Conservation (phyloP, 2,888 invertebrate species). For the Dynastes tityus region DNA sequence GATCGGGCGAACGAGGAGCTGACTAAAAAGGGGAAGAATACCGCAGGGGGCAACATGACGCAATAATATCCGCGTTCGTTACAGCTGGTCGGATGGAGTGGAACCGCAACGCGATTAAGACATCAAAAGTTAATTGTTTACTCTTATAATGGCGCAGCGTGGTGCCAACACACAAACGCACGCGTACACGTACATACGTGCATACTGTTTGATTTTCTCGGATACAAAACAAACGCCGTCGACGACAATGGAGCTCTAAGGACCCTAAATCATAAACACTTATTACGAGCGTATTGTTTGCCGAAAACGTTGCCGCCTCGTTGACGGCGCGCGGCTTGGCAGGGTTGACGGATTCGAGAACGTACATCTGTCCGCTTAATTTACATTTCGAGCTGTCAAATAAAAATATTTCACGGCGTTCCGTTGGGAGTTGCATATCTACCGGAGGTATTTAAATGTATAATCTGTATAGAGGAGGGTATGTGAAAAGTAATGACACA, state of each 20-base stretch:
- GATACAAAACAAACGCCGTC: conserved; percentile 22
- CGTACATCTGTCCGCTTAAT: neutral
- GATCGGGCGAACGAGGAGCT: neutral
- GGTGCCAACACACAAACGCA: conserved; percentile 41
- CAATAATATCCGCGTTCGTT: conserved; percentile 15
- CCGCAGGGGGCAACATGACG: neutral
- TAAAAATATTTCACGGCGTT: conserved; percentile 4
- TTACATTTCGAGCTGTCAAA: neutral
- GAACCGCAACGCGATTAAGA: conserved; percentile 59
- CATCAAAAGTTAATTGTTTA: conserved; percentile 59
- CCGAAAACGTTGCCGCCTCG: neutral
- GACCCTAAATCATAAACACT: conserved; percentile 49
- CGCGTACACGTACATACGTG: neutral
- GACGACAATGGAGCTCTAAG: conserved; percentile 38
- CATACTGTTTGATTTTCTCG: conserved; percentile 44
- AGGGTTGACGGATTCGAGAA: neutral
- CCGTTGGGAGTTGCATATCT: too few species aligned
- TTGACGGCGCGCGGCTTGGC: neutral
- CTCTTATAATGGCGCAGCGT: conserved; percentile 57
- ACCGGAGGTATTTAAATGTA: too few species aligned
- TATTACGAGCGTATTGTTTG: conserved; percentile 41
- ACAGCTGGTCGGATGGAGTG: conserved; percentile 21
- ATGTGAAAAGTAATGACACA: too few species aligned
- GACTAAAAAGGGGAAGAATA: neutral
- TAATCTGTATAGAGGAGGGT: too few species aligned